phyloP scores from a whole-genome alignment of 1,140 invertebrate genomes.

The Tetragnatha versicolor region DNA sequence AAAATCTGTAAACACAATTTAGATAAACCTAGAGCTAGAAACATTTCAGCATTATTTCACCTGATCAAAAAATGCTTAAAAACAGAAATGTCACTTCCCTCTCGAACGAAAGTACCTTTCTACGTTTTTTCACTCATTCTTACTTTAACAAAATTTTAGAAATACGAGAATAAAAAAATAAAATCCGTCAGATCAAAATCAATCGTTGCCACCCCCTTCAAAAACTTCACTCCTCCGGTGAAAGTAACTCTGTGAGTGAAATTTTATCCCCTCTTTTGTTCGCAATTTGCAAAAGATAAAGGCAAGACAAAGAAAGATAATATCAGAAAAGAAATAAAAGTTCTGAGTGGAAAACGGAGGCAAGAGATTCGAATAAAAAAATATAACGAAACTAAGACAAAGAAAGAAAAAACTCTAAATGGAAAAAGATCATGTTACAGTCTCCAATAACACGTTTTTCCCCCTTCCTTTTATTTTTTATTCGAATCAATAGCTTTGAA shows the following conservation, averaged over 20 bases:
- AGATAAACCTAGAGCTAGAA: neutral
- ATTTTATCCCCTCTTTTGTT: constrained; percentile 39
- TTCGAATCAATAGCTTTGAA: constrained; percentile 12
- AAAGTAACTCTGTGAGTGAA: constrained; percentile 38
- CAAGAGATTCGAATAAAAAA: constrained; percentile 29
- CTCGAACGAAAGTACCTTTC: constrained; percentile 10
- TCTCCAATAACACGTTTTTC: constrained; percentile 42
- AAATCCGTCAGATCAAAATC: constrained; percentile 27
- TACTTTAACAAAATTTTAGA: neutral
- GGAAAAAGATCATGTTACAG: constrained; percentile 53
- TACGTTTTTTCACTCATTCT: neutral
- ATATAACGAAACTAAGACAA: constrained; percentile 28
- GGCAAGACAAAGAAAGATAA: neutral
- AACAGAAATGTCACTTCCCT: constrained; percentile 30
- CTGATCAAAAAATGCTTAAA: constrained; percentile 28
- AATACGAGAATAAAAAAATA: neutral
- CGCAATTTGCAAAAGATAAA: constrained; percentile 53
- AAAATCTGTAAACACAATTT: neutral
- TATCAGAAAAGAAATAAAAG: constrained; percentile 5
- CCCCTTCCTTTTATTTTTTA: constrained; percentile 7
- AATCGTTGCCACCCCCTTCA: constrained; percentile 1
- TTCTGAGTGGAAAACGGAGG: no score
- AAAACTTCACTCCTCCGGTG: neutral
- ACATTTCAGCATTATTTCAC: constrained; percentile 41
- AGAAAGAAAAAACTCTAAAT: constrained; percentile 43